phyloP scores from a whole-genome alignment of 2,888 invertebrate genomes.

The Acheta domesticus region DNA sequence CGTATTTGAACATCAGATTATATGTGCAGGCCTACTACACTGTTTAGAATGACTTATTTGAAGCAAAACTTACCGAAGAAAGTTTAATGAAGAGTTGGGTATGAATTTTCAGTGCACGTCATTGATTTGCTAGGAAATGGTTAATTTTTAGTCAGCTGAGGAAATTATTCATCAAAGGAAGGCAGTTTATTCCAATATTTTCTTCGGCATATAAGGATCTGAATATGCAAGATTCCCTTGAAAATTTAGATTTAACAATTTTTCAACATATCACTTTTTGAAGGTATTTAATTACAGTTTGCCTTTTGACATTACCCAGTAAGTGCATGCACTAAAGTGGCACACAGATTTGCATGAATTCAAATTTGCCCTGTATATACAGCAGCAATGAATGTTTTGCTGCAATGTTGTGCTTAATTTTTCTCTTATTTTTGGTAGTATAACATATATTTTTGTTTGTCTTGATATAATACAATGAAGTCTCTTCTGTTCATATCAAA shows the following conservation, averaged over 20 bases:
- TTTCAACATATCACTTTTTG: background rate
- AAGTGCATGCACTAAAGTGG: background rate
- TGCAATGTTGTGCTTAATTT: conserved; percentile 1
- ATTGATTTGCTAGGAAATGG: background rate
- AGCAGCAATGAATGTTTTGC: conserved; percentile 3
- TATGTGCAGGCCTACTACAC: conserved; percentile 2
- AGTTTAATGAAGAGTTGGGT: background rate
- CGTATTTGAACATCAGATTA: conserved; percentile 18
- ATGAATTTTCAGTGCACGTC: background rate
- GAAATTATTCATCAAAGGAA: background rate
- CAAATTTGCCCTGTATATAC: background rate
- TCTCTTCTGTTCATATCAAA: background rate
- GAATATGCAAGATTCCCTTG: background rate
- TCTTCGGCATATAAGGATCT: background rate
- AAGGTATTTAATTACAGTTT: background rate
- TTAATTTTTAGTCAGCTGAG: background rate
- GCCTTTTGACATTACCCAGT: background rate
- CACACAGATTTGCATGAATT: background rate
- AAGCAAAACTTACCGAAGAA: background rate
- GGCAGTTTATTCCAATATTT: background rate
- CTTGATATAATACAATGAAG: background rate
- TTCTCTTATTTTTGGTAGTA: conserved; percentile 5
- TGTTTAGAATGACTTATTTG: background rate
- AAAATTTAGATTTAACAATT: background rate
- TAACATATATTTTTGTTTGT: background rate